Conservation (phyloP, 2,113 vertebrate species). For the Stercorarius parasiticus region DNA sequence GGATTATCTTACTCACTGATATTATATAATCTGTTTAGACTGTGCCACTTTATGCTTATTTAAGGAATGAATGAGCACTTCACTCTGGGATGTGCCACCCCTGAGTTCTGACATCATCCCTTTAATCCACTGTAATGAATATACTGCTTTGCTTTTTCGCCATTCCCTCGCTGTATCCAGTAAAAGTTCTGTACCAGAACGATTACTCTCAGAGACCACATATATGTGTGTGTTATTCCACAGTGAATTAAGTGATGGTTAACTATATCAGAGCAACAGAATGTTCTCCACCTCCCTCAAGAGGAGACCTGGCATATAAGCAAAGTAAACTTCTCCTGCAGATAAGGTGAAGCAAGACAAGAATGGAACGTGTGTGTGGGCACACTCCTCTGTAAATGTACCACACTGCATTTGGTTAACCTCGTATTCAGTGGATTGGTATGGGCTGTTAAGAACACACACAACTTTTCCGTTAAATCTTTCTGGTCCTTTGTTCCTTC, state of each 20-base stretch:
- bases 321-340: not conserved
- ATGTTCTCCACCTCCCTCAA: not conserved
- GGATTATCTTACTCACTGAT: constrained; percentile 30
- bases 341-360: not conserved
- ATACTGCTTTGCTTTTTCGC: not conserved
- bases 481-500: not conserved
- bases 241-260: not conserved
- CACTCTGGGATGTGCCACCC: constrained; percentile 9
- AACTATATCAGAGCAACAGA: not conserved
- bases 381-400: not conserved
- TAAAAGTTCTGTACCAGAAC: not conserved
- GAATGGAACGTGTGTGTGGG: not conserved
- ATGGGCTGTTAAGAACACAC: not conserved
- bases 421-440: not conserved
- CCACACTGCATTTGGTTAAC: not conserved
- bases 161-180: not conserved
- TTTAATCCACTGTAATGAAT: constrained; percentile 20
- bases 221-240: not conserved
- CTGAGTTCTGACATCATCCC: constrained; percentile 18
- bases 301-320: not conserved
- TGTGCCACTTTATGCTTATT: constrained; percentile 44
- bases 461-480: not conserved
- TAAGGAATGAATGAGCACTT: constrained; percentile 28
- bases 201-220: fast-evolving
- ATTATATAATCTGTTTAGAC: constrained; percentile 60